Evolutionary conservation across 2,888 invertebrate genomes (phyloP).

Genomic region (Acrobasis repandana): DNA sequence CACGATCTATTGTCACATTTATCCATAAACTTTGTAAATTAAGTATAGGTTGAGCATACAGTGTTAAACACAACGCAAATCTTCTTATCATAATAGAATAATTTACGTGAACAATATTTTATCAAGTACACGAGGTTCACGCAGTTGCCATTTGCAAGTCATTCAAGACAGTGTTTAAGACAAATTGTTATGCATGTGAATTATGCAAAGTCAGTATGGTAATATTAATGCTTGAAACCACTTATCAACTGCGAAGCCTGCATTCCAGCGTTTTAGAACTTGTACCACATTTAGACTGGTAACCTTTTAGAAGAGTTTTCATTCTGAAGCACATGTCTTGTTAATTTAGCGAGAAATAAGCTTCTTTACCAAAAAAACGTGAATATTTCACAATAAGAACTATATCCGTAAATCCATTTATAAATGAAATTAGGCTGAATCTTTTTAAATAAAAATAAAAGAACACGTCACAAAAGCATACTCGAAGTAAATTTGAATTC

Average conservation of each 20-base stretch:
- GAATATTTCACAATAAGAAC: no score
- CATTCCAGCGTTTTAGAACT: slow-evolving; percentile 22
- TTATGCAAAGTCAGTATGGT: slow-evolving; percentile 19
- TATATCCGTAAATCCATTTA: no score
- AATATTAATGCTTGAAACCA: slow-evolving; percentile 17
- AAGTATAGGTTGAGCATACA: not conserved
- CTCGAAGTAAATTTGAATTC: not conserved
- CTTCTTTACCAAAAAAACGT: no score
- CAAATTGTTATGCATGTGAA: slow-evolving; percentile 19
- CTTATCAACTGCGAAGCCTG: slow-evolving; percentile 11
- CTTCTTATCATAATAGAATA: not conserved
- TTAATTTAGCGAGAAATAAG: no score
- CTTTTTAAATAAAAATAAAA: not conserved
- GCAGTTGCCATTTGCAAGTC: slow-evolving; percentile 16
- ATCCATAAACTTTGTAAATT: no score
- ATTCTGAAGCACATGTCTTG: not conserved
- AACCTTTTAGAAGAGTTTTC: not conserved
- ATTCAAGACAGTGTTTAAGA: slow-evolving; percentile 18
- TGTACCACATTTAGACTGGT: slow-evolving; percentile 1
- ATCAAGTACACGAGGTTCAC: slow-evolving; percentile 12
- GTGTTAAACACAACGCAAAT: not conserved
- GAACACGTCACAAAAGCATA: not conserved
- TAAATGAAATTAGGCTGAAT: no score
- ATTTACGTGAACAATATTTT: slow-evolving; percentile 8
- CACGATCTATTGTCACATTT: no score